Conservation (phyloP, 1,140 invertebrate species). For the Drosophila ficusphila region DNA sequence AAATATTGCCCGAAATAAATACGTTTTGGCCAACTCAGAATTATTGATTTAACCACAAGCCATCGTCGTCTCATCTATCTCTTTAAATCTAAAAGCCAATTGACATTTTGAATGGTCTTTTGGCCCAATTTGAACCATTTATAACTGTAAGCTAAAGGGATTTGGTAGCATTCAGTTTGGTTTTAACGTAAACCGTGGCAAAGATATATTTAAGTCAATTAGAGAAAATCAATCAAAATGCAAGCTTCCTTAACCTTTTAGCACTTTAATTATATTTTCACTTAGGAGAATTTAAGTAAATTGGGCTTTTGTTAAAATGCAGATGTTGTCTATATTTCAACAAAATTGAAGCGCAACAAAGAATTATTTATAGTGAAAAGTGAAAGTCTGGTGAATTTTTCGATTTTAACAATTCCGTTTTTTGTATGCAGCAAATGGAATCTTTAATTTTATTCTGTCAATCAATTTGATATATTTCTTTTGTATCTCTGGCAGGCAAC, state of each 20-base stretch:
- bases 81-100: constrained; percentile 8
- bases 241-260: neutral
- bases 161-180: neutral
- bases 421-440: neutral
- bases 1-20: constrained; percentile 10
- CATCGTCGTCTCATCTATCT: constrained; percentile 24
- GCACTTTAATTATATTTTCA: neutral
- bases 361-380: neutral
- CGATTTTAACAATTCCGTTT: neutral
- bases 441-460: neutral
- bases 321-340: too few species aligned
- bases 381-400: neutral
- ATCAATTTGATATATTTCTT: neutral
- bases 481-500: neutral
- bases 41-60: constrained; percentile 14
- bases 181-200: neutral
- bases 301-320: neutral
- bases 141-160: constrained; percentile 3
- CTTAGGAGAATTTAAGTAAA: neutral
- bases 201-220: constrained; percentile 10
- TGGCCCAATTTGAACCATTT: constrained; percentile 15
- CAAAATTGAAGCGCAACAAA: too few species aligned
- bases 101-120: constrained; percentile 31
- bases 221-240: constrained; percentile 1
- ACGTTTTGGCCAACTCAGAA: constrained; percentile 13